These are phyloP conservation scores for Eucriotettix oculatus DNA, from an alignment of 2,888 invertebrate genomes.

Conservation along the genomic window DNA sequence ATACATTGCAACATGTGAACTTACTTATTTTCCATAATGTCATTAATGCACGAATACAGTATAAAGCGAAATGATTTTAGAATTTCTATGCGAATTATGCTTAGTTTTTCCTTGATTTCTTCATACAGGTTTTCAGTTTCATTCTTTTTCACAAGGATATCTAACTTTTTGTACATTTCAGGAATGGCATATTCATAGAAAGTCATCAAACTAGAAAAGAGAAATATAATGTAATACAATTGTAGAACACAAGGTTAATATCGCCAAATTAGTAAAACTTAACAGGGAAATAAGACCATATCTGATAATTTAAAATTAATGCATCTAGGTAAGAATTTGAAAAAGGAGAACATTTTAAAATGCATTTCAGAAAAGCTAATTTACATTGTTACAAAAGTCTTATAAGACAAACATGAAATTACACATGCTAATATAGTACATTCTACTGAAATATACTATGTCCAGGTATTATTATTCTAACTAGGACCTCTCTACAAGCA, in stretches of 20 bases:
- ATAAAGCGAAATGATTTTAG: conserved; percentile 28
- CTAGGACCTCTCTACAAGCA: too few species aligned
- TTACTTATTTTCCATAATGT: conserved; percentile 24
- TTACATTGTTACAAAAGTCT: too few species aligned
- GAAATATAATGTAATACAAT: not conserved
- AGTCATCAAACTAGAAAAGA: conserved; percentile 45
- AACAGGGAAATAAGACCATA: too few species aligned
- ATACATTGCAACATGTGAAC: conserved; percentile 8
- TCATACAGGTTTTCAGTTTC: conserved; percentile 3
- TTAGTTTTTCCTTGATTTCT: conserved; percentile 19
- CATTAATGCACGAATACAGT: conserved; percentile 23
- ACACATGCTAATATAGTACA: too few species aligned
- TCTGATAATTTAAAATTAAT: too few species aligned
- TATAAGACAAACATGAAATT: too few species aligned
- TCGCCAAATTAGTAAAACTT: not conserved
- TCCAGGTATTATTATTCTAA: too few species aligned
- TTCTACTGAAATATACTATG: too few species aligned
- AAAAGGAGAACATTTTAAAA: too few species aligned
- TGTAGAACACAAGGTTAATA: too few species aligned
- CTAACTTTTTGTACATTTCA: conserved; percentile 45
- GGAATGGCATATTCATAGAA: conserved; percentile 63
- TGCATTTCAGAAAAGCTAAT: too few species aligned
- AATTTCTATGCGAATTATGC: conserved; percentile 31
- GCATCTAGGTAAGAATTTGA: too few species aligned
- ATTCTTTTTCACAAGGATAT: conserved; percentile 16